phyloP scores from a whole-genome alignment of 2,797 vertebrate species.

The Arnoldichthys spilopterus region DNA sequence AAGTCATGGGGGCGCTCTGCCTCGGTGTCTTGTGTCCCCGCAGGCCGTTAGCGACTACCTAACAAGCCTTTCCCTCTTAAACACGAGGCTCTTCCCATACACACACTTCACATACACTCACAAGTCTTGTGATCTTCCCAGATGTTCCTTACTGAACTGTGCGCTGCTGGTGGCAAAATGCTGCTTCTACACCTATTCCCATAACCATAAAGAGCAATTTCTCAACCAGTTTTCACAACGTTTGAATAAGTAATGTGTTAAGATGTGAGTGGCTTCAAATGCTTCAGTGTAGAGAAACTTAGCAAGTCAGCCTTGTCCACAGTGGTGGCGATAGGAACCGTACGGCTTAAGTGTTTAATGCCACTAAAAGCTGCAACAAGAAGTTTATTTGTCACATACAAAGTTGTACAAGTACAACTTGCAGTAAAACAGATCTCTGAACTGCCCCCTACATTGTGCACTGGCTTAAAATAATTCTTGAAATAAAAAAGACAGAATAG shows the following conservation, averaged over 20 bases:
- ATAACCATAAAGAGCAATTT: too few species aligned
- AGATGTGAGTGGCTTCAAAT: not conserved
- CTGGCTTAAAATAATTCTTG: too few species aligned
- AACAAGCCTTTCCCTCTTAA: conserved; percentile 1
- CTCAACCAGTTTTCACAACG: too few species aligned
- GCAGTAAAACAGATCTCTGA: too few species aligned
- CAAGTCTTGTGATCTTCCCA: not conserved
- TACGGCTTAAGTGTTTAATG: not conserved
- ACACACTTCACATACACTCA: conserved; percentile 21
- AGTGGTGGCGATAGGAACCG: not conserved
- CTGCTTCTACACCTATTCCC: not conserved
- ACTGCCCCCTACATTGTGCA: too few species aligned
- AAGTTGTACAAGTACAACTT: too few species aligned
- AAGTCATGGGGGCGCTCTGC: conserved; percentile 84
- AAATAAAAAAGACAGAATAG: too few species aligned
- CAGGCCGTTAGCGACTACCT: conserved; percentile 46
- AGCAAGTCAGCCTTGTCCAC: not conserved
- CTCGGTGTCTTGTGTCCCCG: conserved; percentile 65
- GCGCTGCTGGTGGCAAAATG: not conserved
- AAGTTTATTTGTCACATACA: too few species aligned
- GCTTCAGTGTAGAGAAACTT: not conserved
- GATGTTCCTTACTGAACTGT: not conserved
- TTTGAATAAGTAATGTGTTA: too few species aligned
- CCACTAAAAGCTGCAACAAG: not conserved
- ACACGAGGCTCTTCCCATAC: conserved; percentile 7